Base-by-base conservation (phyloP, 2,888 invertebrate species). In the Masnerella sp. region DNA sequence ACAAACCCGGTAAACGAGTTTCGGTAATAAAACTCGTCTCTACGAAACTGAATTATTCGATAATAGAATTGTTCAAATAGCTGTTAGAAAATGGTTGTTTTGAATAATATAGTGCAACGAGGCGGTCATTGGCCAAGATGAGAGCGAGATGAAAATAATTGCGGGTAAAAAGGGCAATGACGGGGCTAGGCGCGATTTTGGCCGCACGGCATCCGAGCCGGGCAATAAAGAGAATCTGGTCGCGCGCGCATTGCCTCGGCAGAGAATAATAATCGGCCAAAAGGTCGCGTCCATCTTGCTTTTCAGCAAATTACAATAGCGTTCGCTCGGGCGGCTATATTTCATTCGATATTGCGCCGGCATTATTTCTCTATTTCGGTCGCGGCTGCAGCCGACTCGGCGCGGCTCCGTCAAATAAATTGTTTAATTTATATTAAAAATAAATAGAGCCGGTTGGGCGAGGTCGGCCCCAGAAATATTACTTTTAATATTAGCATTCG, bases 361-460 rank as follows among this genome's bases (percentile, higher is more conserved):
- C 84, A 84, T 86, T 87, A 86, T 85, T 86, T 85, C 86, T 85
- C 87, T 85, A 85, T 86, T 86, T 85, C 85, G 75, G 71, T 77
- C 61, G 69, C 25, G 69, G 61, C 65, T 45, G 68, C 54, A 43
- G 73, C 61, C 68, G 72, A 43, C 38, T 61, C 69, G 65, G 67
- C 64, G 75, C 56, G 51, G 22, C 69, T 45, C 67, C 71, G 74
- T 87, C 88, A 88, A 89, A 89, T 88, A 89, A 89, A 89, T 89
- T 89, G 88, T 89, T 88, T 89, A 89, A 89, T 89, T 89, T 89
- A 88, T 86, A 88, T 87, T 88, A 87, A 87, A 87, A 87, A 86
- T 86, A 87, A 87, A 84, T 84, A 83, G 79, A 81, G 77, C 81
- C 73, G 70, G 47, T 68, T n/a, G 56, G 67, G 77, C 72, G 56